Evolutionary conservation across 2,113 vertebrate species (phyloP).

Genomic region (Chaetorhynchus papuensis): DNA sequence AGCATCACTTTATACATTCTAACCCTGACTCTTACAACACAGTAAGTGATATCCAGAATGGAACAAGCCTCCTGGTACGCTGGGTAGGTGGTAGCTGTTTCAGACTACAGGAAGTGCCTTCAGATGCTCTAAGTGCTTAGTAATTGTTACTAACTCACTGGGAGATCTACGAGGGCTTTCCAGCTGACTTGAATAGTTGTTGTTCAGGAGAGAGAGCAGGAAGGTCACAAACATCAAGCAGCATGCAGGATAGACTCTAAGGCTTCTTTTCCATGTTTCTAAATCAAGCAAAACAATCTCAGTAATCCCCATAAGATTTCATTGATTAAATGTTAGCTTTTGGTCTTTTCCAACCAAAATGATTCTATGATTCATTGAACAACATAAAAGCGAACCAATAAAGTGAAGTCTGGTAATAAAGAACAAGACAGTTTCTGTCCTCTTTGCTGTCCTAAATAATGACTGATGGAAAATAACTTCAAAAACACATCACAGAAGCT

Average conservation of each 20-base stretch:
- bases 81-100: slow-evolving; percentile 21
- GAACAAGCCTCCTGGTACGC: not conserved
- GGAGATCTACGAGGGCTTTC: not conserved
- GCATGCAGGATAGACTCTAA: not conserved
- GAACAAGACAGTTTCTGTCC: not conserved
- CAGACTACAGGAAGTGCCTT: slow-evolving; percentile 3
- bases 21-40: not conserved
- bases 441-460: not conserved
- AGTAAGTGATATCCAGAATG: not conserved
- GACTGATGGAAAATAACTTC: not conserved
- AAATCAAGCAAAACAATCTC: not conserved
- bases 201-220: not conserved
- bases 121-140: not conserved
- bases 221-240: not conserved
- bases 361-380: not conserved
- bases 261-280: not conserved
- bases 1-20: not conserved
- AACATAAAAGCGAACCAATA: not conserved
- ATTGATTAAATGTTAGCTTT: not conserved
- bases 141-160: not conserved
- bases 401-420: not conserved
- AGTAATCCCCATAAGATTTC: not conserved
- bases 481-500: not conserved
- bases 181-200: not conserved
- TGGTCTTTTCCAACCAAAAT: not conserved